A percentile compares a stretch with the other conserved stretches of the same genome.
Conservation (phyloP, 1,140 invertebrate genomes). For the Tetramorium parvispinum region DNA sequence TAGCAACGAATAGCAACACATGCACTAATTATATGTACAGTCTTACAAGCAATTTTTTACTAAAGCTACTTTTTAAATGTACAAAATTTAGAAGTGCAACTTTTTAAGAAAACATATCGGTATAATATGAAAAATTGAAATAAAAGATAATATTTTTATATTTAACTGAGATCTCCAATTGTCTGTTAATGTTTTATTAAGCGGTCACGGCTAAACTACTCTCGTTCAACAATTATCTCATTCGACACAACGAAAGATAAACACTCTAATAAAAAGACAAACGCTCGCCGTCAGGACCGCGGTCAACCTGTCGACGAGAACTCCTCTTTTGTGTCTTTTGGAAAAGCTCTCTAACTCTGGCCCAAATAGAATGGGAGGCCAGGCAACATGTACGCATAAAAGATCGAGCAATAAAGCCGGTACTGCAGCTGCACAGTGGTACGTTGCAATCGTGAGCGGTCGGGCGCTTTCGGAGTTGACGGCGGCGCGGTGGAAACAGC, state of each 20-base stretch:
- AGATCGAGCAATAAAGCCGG: conserved; percentile 48
- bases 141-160: neutral
- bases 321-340: neutral
- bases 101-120: neutral
- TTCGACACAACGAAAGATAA: conserved; percentile 19
- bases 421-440: neutral
- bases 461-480: neutral
- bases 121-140: neutral
- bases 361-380: conserved; percentile 47
- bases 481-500: conserved; percentile 1
- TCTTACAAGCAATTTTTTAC: neutral
- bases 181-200: neutral
- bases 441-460: conserved; percentile 15
- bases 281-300: neutral
- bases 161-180: neutral
- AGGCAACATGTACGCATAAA: conserved; percentile 48
- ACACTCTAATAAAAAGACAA: conserved; percentile 56
- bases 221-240: neutral
- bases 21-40: neutral
- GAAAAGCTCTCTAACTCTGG: conserved; percentile 63
- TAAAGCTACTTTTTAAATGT: neutral
- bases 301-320: conserved; percentile 8
- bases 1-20: neutral
- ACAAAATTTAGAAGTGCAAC: neutral
- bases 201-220: neutral